Evolutionary conservation across 2,113 vertebrate species (phyloP).

Genomic region (Columbina picui): DNA sequence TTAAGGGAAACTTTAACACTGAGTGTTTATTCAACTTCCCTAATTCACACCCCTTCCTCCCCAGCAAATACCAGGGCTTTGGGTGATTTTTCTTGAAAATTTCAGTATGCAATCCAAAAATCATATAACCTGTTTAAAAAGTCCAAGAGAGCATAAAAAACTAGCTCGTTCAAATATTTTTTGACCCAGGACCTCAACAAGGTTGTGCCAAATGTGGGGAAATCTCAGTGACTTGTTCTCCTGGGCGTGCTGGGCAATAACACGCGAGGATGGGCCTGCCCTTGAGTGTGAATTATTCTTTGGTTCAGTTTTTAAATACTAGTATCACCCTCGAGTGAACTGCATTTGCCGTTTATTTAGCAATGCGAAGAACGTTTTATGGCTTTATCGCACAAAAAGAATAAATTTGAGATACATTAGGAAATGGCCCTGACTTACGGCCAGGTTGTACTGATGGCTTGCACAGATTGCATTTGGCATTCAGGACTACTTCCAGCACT

Average conservation of each 20-base stretch:
- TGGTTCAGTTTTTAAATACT: neutral
- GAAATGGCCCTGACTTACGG: slow-evolving; percentile 46
- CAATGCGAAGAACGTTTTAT: slow-evolving; percentile 23
- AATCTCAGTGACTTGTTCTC: too few relatives aligned
- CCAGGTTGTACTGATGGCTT: slow-evolving; percentile 49
- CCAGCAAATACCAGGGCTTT: neutral
- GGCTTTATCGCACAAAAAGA: slow-evolving; percentile 52
- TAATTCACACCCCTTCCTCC: neutral
- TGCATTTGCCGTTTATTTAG: neutral
- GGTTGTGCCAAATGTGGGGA: too few relatives aligned
- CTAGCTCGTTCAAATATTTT: neutral
- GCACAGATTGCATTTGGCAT: neutral
- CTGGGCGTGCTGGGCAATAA: too few relatives aligned
- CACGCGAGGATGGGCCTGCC: too few relatives aligned
- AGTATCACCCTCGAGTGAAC: fast-evolving
- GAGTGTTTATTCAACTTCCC: neutral
- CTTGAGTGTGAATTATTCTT: too few relatives aligned
- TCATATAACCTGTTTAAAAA: neutral
- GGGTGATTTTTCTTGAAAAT: neutral
- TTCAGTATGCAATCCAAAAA: neutral
- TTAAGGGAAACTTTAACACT: neutral
- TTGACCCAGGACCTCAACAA: too few relatives aligned
- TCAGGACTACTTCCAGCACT: slow-evolving; percentile 55
- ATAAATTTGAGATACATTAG: slow-evolving; percentile 50
- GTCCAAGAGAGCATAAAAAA: neutral